Base-by-base conservation (phyloP, 2,888 invertebrate species). In the Caenorhabditis virilis region DNA sequence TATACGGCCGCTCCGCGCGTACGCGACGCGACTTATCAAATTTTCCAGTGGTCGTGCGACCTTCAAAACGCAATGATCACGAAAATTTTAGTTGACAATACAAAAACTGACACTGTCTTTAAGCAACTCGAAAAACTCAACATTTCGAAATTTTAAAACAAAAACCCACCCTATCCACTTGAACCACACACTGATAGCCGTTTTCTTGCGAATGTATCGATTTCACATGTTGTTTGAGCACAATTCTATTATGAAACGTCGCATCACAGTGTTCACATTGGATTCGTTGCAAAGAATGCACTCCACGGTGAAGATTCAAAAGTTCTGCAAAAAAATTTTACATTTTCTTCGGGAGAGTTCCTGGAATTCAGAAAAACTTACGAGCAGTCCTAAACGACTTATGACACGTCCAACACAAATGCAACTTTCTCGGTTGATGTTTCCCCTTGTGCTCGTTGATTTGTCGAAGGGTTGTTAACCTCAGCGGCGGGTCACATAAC, bases 361-460 rank as follows among this genome's bases (percentile, higher is more conserved):
- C 4, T 5, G n/a, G n/a, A 39, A 39, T 18, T 39, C 16, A 42
- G 23, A 27, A 38, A 53, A 45, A 53, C 57, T 56, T 22, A 69
- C 72, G 63, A 15, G 61, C 49, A 15, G 67, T 73, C 4, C 62
- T 47, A 42, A 73, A 73, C 5, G 73, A 57, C 48, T 70, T 70
- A 50, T 73, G 65, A 23, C 73, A 73, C 16, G 55, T 64, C 70
- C 70, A 73, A 38, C 73, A 73, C 9, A 73, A 42, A 50, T 73
- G 68, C 0, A 62, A 56, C 41, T 55, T 54, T 13, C 66, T 46
- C 11, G 61, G 63, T n/a, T 39, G 54, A 49, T 72, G 72, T 36
- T 51, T 42, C 1, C 45, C 26, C 9, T 59, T 59, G 33, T 72
- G 72, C 33, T 69, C 72, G 30, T 59, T 61, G 50, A 55, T 56